Conservation (phyloP, 1,140 invertebrate species). For the Venustaconcha ellipsiformis region DNA sequence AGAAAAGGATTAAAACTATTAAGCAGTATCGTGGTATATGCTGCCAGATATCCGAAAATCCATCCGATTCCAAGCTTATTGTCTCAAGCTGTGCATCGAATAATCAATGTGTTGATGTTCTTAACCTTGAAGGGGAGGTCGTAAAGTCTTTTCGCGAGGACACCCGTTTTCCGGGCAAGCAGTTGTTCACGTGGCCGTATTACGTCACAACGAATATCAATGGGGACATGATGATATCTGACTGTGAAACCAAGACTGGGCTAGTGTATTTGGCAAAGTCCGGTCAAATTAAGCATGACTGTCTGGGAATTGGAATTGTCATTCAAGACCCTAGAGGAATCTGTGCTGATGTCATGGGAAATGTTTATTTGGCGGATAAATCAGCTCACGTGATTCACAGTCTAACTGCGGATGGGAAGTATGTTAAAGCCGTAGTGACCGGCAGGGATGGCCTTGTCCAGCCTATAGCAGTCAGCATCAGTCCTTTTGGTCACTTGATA, state of each 20-base stretch:
- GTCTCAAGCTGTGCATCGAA: conserved; percentile 47
- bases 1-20: conserved; percentile 41
- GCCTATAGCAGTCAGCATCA: conserved; percentile 30
- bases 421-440: conserved; percentile 29
- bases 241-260: conserved; percentile 45
- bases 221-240: conserved; percentile 47
- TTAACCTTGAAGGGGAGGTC: conserved; percentile 43
- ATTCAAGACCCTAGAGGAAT: conserved; percentile 46
- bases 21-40: conserved; percentile 48
- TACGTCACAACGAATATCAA: conserved; percentile 41
- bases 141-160: conserved; percentile 40
- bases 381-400: conserved; percentile 33
- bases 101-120: conserved; percentile 43
- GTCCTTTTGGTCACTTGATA: conserved; percentile 32
- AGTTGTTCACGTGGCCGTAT: conserved; percentile 48
- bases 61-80: conserved; percentile 35
- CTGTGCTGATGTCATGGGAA: conserved; percentile 38
- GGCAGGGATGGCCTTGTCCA: conserved; percentile 28
- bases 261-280: conserved; percentile 36
- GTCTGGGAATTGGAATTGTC: conserved; percentile 26
- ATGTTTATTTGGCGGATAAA: conserved; percentile 33
- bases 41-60: conserved; percentile 31
- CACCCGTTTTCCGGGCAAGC: conserved; percentile 32
- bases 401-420: conserved; percentile 28
- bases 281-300: conserved; percentile 40